phyloP scores from a whole-genome alignment of 1,140 invertebrate species.

The Drosophila arizonae region DNA sequence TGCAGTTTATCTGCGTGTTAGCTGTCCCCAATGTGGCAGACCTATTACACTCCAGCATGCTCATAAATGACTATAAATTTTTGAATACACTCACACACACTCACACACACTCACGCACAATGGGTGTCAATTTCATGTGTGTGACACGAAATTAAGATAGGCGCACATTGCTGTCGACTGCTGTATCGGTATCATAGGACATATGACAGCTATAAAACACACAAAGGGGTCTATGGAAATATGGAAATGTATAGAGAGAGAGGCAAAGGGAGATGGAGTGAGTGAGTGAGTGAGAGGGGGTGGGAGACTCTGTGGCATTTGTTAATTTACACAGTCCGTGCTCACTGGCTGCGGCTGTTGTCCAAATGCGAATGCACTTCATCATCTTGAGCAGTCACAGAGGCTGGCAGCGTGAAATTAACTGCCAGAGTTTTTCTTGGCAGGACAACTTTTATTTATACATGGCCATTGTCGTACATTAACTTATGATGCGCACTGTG shows the following conservation, averaged over 20 bases:
- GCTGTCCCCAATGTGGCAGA: slow-evolving; percentile 57
- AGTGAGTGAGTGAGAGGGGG: not conserved
- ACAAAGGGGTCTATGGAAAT: slow-evolving; percentile 17
- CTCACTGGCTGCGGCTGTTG: not conserved
- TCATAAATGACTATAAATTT: slow-evolving; percentile 52
- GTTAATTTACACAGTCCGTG: too few species aligned
- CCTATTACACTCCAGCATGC: slow-evolving; percentile 30
- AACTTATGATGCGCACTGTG: slow-evolving; percentile 63
- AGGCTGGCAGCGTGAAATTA: slow-evolving; percentile 78
- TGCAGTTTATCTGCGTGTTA: slow-evolving; percentile 61
- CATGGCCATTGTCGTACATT: slow-evolving; percentile 62
- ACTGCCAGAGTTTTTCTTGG: slow-evolving; percentile 64
- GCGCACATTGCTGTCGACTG: slow-evolving; percentile 67
- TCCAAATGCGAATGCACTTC: slow-evolving; percentile 55
- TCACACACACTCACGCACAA: slow-evolving; percentile 30
- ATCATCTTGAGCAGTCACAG: slow-evolving; percentile 70
- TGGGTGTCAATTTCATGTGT: slow-evolving; percentile 70
- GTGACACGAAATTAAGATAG: slow-evolving; percentile 79
- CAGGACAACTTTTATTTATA: slow-evolving; percentile 73
- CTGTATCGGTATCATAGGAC: slow-evolving; percentile 35
- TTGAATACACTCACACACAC: not conserved
- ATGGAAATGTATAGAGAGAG: not conserved
- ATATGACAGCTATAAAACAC: slow-evolving; percentile 67
- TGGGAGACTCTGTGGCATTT: not conserved
- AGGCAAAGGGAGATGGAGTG: not conserved